These are phyloP conservation scores for Syrphus vitripennis DNA, from an alignment of 2,888 invertebrate species.

Conservation along the genomic window DNA sequence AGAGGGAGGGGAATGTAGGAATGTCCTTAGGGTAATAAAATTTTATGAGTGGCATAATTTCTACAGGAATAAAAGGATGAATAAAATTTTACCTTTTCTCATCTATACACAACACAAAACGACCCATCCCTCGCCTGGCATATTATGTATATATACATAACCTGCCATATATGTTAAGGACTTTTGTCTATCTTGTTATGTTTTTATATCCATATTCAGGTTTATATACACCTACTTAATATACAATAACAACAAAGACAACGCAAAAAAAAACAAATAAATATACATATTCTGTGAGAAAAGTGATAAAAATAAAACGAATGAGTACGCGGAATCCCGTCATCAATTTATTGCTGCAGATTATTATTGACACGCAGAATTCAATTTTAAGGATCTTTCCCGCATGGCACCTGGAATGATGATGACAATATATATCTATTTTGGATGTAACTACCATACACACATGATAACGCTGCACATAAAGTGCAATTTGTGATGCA, in stretches of 20 bases:
- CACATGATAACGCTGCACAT: background rate
- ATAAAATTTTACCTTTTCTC: slow-evolving; percentile 28
- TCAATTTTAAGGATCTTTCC: slow-evolving; percentile 66
- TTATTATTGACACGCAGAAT: slow-evolving; percentile 67
- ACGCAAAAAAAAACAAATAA: background rate
- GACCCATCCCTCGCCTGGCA: background rate
- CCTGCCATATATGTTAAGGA: too few relatives aligned
- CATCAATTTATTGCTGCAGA: slow-evolving; percentile 51
- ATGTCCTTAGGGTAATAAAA: slow-evolving; percentile 50
- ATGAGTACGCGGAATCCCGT: slow-evolving; percentile 32
- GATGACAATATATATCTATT: slow-evolving; percentile 38
- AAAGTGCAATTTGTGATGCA: background rate
- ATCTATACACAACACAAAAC: background rate
- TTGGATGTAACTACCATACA: background rate
- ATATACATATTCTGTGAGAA: background rate
- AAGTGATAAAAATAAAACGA: slow-evolving; percentile 31
- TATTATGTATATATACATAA: too few relatives aligned
- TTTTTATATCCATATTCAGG: background rate
- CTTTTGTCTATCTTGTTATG: slow-evolving; percentile 19
- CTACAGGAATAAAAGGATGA: slow-evolving; percentile 36
- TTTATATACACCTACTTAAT: background rate
- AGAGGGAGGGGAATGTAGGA: background rate
- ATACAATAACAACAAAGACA: background rate
- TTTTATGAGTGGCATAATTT: slow-evolving; percentile 60
- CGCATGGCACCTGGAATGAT: slow-evolving; percentile 29